phyloP scores from a whole-genome alignment of 2,888 invertebrate genomes.

The Ptilodon capucinus region DNA sequence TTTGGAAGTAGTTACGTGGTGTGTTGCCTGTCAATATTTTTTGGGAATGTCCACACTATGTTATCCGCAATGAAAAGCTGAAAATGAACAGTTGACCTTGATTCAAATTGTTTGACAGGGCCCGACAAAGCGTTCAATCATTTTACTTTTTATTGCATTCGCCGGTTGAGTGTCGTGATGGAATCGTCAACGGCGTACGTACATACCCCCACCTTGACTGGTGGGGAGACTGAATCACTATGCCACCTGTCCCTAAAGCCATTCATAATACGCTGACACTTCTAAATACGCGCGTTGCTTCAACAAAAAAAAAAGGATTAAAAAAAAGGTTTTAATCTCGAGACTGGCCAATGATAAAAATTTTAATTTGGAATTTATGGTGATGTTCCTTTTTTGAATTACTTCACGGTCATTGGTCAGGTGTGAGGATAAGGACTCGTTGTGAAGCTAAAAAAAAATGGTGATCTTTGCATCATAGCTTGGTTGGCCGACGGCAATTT shows the following conservation, averaged over 20 bases:
- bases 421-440: slow-evolving; percentile 41
- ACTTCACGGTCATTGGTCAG: slow-evolving; percentile 3
- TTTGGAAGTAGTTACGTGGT: too few species aligned
- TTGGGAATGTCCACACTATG: too few species aligned
- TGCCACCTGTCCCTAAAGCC: slow-evolving; percentile 12
- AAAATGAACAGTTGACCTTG: too few species aligned
- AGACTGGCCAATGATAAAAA: background rate
- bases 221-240: slow-evolving; percentile 30
- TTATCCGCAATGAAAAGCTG: too few species aligned
- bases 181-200: background rate
- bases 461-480: slow-evolving; percentile 40
- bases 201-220: too few species aligned
- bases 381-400: slow-evolving; percentile 3
- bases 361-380: background rate
- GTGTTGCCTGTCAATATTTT: too few species aligned
- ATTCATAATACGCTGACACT: slow-evolving; percentile 29
- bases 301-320: slow-evolving; percentile 12
- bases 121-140: slow-evolving; percentile 1
- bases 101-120: background rate
- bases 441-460: slow-evolving; percentile 54
- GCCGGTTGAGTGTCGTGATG: background rate
- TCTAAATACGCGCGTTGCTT: slow-evolving; percentile 16
- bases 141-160: background rate
- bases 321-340: slow-evolving; percentile 5
- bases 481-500: slow-evolving; percentile 66